phyloP scores from a whole-genome alignment of 2,888 invertebrate genomes.

The Leptopilina syphax region DNA sequence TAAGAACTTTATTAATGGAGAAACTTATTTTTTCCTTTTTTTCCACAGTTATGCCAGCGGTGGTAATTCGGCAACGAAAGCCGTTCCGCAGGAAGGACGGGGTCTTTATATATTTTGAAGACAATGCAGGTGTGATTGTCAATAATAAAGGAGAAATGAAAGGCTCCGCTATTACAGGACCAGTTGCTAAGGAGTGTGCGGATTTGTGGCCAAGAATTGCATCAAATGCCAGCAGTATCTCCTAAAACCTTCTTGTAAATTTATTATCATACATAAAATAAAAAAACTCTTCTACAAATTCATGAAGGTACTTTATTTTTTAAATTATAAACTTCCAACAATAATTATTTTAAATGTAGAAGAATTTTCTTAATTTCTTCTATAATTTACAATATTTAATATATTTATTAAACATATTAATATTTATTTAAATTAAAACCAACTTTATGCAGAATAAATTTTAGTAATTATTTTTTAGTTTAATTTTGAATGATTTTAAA shows the following conservation, averaged over 20 bases:
- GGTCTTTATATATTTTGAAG: constrained; percentile 99
- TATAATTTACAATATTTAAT: no score
- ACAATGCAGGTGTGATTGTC: constrained; percentile 99
- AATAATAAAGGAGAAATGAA: constrained; percentile 99
- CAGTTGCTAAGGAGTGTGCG: constrained; percentile 99
- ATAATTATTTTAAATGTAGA: no score
- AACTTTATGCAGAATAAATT: no score
- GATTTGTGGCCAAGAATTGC: constrained; percentile 99
- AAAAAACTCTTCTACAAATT: constrained; percentile 2
- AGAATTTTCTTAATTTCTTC: no score
- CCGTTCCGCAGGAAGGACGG: constrained; percentile 99
- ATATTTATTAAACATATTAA: no score
- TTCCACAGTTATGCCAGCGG: constrained; percentile 97
- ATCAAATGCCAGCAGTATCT: constrained; percentile 99
- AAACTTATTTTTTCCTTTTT: constrained; percentile 35
- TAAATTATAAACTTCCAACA: no score
- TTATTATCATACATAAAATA: constrained; percentile 38
- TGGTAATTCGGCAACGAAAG: constrained; percentile 98
- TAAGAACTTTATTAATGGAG: no score
- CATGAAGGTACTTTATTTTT: no score
- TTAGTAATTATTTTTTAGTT: no score
- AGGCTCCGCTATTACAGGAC: constrained; percentile 99
- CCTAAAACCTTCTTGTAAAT: constrained; percentile 79
- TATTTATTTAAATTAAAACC: no score
- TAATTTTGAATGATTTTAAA: no score